Conservation (phyloP, 2,888 invertebrate species). For the Xylota sylvarum region DNA sequence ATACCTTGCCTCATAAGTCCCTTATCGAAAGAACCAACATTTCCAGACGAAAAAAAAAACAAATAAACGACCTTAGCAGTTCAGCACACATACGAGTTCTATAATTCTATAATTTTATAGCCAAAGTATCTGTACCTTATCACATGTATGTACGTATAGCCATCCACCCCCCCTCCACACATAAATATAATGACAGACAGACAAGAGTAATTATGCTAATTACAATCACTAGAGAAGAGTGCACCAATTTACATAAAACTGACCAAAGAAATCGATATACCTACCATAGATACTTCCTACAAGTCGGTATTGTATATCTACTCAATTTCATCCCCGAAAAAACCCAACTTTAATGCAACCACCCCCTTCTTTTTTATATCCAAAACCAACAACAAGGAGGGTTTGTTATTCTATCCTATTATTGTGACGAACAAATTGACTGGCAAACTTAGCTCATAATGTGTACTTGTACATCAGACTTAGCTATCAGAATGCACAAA, state of each 20-base stretch:
- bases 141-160: too few species aligned
- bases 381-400: neutral
- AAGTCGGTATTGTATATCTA: neutral
- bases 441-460: neutral
- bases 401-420: neutral
- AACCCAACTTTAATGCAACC: too few species aligned
- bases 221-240: slow-evolving; percentile 12
- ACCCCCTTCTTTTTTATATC: too few species aligned
- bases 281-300: neutral
- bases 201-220: slow-evolving; percentile 21
- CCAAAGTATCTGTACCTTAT: neutral
- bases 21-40: neutral
- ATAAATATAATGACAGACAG: neutral
- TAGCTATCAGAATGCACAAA: neutral
- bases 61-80: neutral
- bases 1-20: too few species aligned
- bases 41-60: neutral
- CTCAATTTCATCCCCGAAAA: neutral
- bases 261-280: slow-evolving; percentile 26
- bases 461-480: neutral
- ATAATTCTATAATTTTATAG: neutral
- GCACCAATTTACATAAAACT: slow-evolving; percentile 18
- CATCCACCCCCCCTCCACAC: neutral
- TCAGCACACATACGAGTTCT: neutral
- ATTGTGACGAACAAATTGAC: slow-evolving; percentile 12